Base-by-base conservation (phyloP, 2,888 invertebrate genomes). In the Callyntrura sp. region DNA sequence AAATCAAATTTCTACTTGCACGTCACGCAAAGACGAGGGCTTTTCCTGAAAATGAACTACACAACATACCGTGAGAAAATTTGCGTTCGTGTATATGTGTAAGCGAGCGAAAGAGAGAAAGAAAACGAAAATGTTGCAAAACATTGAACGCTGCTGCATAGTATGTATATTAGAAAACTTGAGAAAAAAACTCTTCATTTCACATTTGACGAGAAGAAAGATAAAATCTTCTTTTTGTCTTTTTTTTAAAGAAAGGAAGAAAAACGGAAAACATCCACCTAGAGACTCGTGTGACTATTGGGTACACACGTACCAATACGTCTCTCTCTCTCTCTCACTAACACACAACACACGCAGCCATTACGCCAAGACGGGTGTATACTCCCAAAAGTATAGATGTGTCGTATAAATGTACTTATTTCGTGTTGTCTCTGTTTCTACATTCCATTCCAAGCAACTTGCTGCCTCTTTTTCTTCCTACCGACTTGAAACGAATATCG, bases 271-370 rank as follows among this genome's bases (percentile, higher is more conserved):
- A 28, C 57, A 90, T 87, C 91, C 88, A 91, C 90, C 91, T 91
- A 90, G 81, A 88, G 90, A 91, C 86, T 90, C 86, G 87, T 88
- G 88, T 88, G 91, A 91, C 86, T 86, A 85, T 57, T 17, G 35
- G 35, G 35, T 35, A 35, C 35, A 2, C 35, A 35, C 35, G 35
- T 35, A 35, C 35, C 35, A 35, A 35, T 35, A 35, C 90, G 88
- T 84, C 88, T 78, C 60, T 81, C 79, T 85, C 62, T 85, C 89
- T 73, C 48, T 51, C 23, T 55, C 55, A 8, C 17, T 12, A 35
- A 35, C 6, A 35, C 35, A 35, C 6, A 35, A 35, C 35, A 35
- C 35, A 35, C 35, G 35, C 35, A 35, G 35, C 35, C 35, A 35
- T 35, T 35, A 35, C 35, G 35, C 35, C 35, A 17, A n/a, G 14